Base-by-base conservation (phyloP, 2,888 invertebrate genomes). In the Pheosia gnoma region DNA sequence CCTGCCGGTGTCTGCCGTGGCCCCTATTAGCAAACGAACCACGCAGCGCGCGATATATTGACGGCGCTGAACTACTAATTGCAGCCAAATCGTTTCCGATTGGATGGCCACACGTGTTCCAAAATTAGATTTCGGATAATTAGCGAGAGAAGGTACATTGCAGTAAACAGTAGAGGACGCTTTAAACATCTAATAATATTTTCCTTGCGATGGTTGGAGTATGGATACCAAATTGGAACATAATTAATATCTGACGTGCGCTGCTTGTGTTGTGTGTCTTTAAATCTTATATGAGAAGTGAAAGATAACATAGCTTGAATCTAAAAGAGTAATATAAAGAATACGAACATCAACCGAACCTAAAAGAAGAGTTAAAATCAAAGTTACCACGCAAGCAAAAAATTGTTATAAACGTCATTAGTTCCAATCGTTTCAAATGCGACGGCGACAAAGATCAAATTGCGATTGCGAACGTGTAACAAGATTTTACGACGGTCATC, bases 401-500 rank as follows among this genome's bases (percentile, higher is more conserved):
- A 69, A 68, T 72, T 61, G 67, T 72, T 70, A 74, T 68, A 75
- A 25, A 70, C 65, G 70, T 74, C 72, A 75, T 78, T 71, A 74
- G 74, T 74, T 74, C 61, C 71, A 78, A 79, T 78, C 71, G 66
- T 60, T 61, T 58, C 65, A 69, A 70, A 63, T 63, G 73, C 70
- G 61, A 61, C 62, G 68, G 63, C 66, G 71, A 67, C 71, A 72
- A 70, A 77, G 84, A 83, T 81, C 77, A 81, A 75, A 82, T 79
- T 80, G 79, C 72, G 67, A 77, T 79, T 80, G 79, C 74, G 67
- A 77, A 74, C 77, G 72, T 79, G 75, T 81, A 83, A 83, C 84
- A 73, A 83, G 84, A 80, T 83, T 84, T 82, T 77, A 79, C 79
- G 77, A 79, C 80, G 84, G 81, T 77, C 84, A 80, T 80, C 84